These are phyloP conservation scores for Amphilophus citrinellus DNA, from an alignment of 2,113 vertebrate genomes.

Conservation along the genomic window DNA sequence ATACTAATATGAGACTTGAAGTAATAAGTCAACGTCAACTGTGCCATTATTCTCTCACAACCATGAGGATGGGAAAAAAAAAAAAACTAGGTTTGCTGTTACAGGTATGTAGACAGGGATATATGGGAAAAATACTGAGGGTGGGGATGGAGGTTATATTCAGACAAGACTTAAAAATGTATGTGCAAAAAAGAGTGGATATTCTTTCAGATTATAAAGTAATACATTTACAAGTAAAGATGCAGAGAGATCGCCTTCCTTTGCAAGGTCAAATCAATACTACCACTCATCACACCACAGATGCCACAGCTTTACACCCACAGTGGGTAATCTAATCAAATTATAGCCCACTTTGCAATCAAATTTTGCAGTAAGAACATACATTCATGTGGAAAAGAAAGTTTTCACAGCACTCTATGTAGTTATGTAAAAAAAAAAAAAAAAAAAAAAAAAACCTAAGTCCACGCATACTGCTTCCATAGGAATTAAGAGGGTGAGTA, in stretches of 20 bases:
- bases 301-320: background rate
- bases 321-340: background rate
- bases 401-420: too few species aligned
- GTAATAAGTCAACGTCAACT: background rate
- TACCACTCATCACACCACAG: background rate
- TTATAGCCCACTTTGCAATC: background rate
- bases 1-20: background rate
- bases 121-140: background rate
- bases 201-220: background rate
- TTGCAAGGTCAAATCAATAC: background rate
- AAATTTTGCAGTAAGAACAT: slow-evolving; percentile 3
- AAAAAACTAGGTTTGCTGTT: background rate
- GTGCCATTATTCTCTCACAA: background rate
- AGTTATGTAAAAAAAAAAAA: too few species aligned
- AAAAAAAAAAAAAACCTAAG: too few species aligned
- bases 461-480: too few species aligned
- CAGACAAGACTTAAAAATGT: background rate
- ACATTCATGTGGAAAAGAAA: background rate
- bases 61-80: background rate
- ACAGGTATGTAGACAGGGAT: background rate
- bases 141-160: background rate
- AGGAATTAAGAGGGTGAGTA: too few species aligned
- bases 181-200: background rate
- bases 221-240: background rate
- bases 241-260: background rate